Evolutionary conservation across 2,113 vertebrate genomes (phyloP), one percentile per base, ranked within the genome.

Genomic region (Brachionichthys hirsutus): DNA sequence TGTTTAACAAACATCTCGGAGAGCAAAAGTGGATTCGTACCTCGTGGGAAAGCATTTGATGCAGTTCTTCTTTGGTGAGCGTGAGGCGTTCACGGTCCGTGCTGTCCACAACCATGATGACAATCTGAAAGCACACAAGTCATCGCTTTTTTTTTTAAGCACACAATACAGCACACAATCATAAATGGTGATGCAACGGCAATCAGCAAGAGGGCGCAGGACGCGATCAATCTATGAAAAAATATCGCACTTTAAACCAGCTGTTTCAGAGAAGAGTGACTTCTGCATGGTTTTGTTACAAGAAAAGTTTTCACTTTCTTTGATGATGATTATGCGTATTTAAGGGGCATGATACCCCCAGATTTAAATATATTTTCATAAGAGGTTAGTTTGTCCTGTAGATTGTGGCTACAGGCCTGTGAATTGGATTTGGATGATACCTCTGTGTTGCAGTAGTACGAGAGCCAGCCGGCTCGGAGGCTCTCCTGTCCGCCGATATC

Each of bases 21-120:
- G 8, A 12, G 10, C 17, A 61, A 10, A 16, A 45, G 19, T 10
- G 35, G 14, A 43, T 70, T 36, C 14, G 73, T 76, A 94, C 94
- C 92, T 94, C 94, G 3, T 94, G 92, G n/a, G 92, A 88, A 46
- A 95, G 88, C 92, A 94, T 93, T 44, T 67, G 86, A 68, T 93
- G 92, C 4, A 95, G 84, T 49, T 94, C 93, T 0, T 92, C 92
- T 76, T 90, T 86, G 5, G 87, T 88, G 12, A 93, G 3, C 1
- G 85, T 88, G 64, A 95, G 83, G n/a, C 91, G 80, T 20, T 93
- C 92, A 1, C 92, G 69, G 71, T 94, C 93, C 0, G 90, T 94
- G 79, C 94, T 96, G 71, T 95, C 92, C 40, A 94, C 93, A 45
- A 95, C 94, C 77, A 95, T 67, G 44, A 95, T 93, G 77, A 95